Conservation (phyloP, 2,113 vertebrate species). For the Manacus vitellinus region DNA sequence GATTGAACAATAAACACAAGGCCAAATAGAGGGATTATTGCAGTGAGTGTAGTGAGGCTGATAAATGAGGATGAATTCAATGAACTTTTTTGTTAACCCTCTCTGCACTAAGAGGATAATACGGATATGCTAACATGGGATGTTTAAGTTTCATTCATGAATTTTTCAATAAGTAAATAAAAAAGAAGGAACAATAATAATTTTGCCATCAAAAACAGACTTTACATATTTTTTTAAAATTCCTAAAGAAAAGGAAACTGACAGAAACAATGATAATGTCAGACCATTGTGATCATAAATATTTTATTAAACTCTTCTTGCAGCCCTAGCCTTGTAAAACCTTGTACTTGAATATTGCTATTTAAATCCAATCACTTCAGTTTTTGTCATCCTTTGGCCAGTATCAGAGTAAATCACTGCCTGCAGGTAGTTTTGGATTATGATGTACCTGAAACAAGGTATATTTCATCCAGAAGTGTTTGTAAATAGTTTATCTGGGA, state of each 20-base stretch:
- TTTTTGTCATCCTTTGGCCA: neutral
- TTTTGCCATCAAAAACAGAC: neutral
- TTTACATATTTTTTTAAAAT: neutral
- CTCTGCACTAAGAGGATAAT: neutral
- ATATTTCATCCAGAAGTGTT: neutral
- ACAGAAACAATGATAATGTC: neutral
- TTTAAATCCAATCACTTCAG: neutral
- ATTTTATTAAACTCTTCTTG: neutral
- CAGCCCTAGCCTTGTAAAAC: neutral
- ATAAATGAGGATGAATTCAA: neutral
- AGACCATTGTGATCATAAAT: neutral
- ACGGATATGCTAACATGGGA: neutral
- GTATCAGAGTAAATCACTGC: neutral
- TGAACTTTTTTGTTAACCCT: neutral
- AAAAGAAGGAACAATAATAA: neutral
- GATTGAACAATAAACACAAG: neutral
- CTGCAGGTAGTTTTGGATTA: neutral
- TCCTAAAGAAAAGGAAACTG: neutral
- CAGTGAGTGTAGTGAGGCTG: neutral
- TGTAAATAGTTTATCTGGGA: neutral
- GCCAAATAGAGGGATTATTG: neutral
- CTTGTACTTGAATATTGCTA: neutral
- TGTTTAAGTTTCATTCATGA: neutral
- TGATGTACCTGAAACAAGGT: neutral
- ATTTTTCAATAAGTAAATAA: neutral